Evolutionary conservation across 2,888 invertebrate species (phyloP).

Genomic region (Melikaiella ostensackeni): DNA sequence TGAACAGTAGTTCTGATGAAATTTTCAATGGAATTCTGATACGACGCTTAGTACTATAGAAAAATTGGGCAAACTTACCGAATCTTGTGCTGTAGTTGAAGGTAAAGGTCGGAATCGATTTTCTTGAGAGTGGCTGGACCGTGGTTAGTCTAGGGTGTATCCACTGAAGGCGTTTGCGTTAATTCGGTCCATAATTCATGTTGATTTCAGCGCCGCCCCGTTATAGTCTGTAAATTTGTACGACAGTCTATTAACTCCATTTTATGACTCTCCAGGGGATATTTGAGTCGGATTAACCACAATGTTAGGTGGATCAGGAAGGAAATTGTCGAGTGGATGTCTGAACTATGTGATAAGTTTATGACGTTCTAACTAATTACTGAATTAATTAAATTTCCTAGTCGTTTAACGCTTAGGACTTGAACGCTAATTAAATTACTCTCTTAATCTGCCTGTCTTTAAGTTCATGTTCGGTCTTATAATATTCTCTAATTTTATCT

Average conservation of each 20-base stretch:
- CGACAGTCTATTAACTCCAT: conserved; percentile 60
- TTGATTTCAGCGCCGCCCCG: conserved; percentile 58
- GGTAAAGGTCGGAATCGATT: conserved; percentile 1
- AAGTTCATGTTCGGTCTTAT: background rate
- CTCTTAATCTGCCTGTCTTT: background rate
- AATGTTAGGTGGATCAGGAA: background rate
- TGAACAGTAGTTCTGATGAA: no score
- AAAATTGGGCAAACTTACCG: conserved; percentile 6
- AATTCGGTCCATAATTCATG: conserved; percentile 70
- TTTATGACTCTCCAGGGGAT: conserved; percentile 49
- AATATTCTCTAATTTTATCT: background rate
- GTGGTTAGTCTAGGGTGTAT: conserved; percentile 33
- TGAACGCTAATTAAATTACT: background rate
- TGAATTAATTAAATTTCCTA: background rate
- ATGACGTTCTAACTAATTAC: background rate
- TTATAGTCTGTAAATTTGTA: conserved; percentile 62
- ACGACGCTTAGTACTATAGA: background rate
- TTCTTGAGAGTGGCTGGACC: conserved; percentile 36
- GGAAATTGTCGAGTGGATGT: background rate
- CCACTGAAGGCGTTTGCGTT: conserved; percentile 46
- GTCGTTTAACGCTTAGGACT: background rate
- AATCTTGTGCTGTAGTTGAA: background rate
- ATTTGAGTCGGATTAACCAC: conserved; percentile 24
- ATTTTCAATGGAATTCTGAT: no score
- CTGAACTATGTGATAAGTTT: background rate